These are phyloP conservation scores for Idaea biselata DNA, from an alignment of 2,888 invertebrate genomes.

Conservation along the genomic window DNA sequence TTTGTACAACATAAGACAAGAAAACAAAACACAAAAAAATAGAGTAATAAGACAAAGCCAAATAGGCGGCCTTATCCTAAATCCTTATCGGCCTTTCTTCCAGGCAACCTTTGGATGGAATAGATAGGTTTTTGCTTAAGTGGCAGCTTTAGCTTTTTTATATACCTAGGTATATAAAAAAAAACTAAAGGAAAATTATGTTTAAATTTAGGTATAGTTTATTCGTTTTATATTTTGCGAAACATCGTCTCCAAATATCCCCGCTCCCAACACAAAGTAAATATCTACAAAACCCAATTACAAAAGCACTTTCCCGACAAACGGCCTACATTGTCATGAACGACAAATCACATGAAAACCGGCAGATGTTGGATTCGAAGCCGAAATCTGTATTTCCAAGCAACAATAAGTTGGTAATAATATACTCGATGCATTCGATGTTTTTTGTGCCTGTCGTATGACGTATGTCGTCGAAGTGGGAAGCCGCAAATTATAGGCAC, in stretches of 20 bases:
- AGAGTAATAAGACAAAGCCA: too few species aligned
- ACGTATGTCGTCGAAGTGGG: constrained; percentile 42
- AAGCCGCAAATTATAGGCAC: constrained; percentile 33
- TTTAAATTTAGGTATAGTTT: too few species aligned
- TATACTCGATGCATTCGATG: constrained; percentile 40
- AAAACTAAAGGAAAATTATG: too few species aligned
- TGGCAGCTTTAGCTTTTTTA: too few species aligned
- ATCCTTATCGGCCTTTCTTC: too few species aligned
- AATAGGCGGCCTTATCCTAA: too few species aligned
- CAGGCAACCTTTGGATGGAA: too few species aligned
- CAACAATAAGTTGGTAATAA: constrained; percentile 56
- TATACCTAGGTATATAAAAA: too few species aligned
- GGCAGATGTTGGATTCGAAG: constrained; percentile 68
- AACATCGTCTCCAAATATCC: background rate
- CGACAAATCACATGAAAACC: constrained; percentile 53
- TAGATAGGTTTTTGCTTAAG: too few species aligned
- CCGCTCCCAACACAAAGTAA: background rate
- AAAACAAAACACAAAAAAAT: too few species aligned
- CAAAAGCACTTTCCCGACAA: background rate
- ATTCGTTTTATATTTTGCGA: background rate
- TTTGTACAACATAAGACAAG: too few species aligned
- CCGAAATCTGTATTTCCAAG: constrained; percentile 62
- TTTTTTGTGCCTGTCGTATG: constrained; percentile 35
- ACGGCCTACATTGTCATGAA: constrained; percentile 41
- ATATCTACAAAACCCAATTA: background rate